Evolutionary conservation across 2,888 invertebrate species (phyloP).

Genomic region (Pyrrhia umbra): DNA sequence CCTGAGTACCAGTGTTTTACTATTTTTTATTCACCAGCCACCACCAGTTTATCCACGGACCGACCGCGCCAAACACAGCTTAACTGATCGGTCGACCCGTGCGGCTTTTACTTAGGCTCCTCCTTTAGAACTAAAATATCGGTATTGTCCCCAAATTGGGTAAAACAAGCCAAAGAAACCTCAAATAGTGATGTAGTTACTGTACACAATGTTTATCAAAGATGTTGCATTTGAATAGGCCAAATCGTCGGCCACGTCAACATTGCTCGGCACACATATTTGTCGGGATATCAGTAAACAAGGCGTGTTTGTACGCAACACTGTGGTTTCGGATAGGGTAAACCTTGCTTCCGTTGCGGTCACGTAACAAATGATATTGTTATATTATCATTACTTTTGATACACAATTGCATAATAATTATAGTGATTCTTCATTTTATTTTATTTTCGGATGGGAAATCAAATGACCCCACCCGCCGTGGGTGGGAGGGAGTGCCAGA

Average conservation of each 20-base stretch:
- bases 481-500: too few species aligned
- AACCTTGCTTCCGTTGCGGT: slow-evolving; percentile 56
- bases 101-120: too few species aligned
- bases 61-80: too few species aligned
- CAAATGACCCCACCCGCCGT: too few species aligned
- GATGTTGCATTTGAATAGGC: slow-evolving; percentile 22
- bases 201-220: background rate
- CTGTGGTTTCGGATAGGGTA: slow-evolving; percentile 41
- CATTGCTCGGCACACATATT: slow-evolving; percentile 24
- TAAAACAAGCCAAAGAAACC: background rate
- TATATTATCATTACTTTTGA: slow-evolving; percentile 42
- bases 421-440: background rate
- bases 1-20: too few species aligned
- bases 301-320: slow-evolving; percentile 34
- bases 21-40: too few species aligned
- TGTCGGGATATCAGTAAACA: slow-evolving; percentile 49
- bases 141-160: background rate
- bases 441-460: too few species aligned
- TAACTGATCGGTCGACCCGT: too few species aligned
- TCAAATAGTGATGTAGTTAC: too few species aligned
- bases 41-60: too few species aligned
- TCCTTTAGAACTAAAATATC: too few species aligned
- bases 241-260: slow-evolving; percentile 22
- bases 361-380: slow-evolving; percentile 57
- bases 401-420: slow-evolving; percentile 31